Evolutionary conservation across 2,113 vertebrate genomes (phyloP).

Genomic region (Hipposideros armiger): DNA sequence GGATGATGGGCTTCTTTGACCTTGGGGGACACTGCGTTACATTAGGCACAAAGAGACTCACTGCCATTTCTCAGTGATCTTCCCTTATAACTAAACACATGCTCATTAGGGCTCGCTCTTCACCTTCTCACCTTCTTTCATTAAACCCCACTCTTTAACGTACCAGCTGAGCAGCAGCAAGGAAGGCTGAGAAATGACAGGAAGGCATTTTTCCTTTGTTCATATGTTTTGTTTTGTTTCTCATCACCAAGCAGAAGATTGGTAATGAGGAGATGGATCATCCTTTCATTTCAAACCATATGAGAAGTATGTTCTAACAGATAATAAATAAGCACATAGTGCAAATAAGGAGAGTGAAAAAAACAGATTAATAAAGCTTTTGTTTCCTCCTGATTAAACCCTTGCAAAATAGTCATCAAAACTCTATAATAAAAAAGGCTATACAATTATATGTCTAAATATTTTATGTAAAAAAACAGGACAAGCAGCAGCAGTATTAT

Average conservation of each 20-base stretch:
- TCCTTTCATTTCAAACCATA: slow-evolving; percentile 83
- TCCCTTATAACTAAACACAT: slow-evolving; percentile 82
- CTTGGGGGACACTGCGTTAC: slow-evolving; percentile 72
- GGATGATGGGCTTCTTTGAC: slow-evolving; percentile 75
- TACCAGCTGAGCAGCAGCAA: slow-evolving; percentile 85
- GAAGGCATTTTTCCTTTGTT: slow-evolving; percentile 87
- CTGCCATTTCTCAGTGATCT: slow-evolving; percentile 81
- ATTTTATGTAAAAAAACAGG: slow-evolving; percentile 70
- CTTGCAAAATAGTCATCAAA: slow-evolving; percentile 58
- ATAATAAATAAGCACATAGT: slow-evolving; percentile 81
- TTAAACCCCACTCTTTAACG: slow-evolving; percentile 84
- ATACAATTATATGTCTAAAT: slow-evolving; percentile 55
- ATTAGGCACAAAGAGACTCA: slow-evolving; percentile 80
- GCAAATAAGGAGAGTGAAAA: slow-evolving; percentile 70
- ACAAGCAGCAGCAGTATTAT: slow-evolving; percentile 59
- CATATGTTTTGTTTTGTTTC: slow-evolving; percentile 81
- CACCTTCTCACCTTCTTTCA: slow-evolving; percentile 88
- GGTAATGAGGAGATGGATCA: slow-evolving; percentile 87
- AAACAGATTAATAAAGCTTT: slow-evolving; percentile 84
- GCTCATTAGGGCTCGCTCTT: slow-evolving; percentile 81
- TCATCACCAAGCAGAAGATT: slow-evolving; percentile 79
- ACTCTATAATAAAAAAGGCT: slow-evolving; percentile 62
- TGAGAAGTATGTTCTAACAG: slow-evolving; percentile 69
- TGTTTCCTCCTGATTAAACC: slow-evolving; percentile 79
- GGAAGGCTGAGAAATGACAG: slow-evolving; percentile 86